phyloP scores from a whole-genome alignment of 2,113 vertebrate genomes.

The Psittacus erithacus region DNA sequence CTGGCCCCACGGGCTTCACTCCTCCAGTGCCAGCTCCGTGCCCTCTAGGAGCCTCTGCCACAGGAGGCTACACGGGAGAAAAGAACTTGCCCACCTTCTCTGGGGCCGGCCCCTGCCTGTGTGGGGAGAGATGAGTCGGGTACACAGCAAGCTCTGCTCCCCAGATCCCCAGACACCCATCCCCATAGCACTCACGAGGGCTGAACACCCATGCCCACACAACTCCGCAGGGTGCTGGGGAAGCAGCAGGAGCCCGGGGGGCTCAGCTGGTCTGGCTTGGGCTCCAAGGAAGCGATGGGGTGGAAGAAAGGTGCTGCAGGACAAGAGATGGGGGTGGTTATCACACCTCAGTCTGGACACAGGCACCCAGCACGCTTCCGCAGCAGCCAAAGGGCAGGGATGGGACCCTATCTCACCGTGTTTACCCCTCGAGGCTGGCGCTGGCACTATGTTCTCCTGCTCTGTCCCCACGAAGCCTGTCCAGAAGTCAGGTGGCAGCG shows the following conservation, averaged over 20 bases:
- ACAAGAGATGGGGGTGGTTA: neutral
- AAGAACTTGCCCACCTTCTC: constrained; percentile 51
- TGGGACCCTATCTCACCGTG: neutral
- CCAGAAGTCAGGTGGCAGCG: constrained; percentile 80
- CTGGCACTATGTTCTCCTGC: constrained; percentile 12
- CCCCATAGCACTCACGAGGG: constrained; percentile 66
- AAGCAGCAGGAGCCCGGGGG: constrained; percentile 46
- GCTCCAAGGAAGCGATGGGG: constrained; percentile 74
- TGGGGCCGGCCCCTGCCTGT: neutral
- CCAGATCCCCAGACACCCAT: neutral
- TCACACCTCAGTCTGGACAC: accelerated
- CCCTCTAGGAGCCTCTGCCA: neutral
- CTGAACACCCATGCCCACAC: neutral
- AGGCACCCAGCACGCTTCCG: neutral
- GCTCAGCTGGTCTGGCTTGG: constrained; percentile 44
- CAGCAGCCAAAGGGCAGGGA: neutral
- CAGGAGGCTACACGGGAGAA: neutral
- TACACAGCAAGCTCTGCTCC: accelerated
- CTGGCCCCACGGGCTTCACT: accelerated
- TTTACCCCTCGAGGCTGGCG: accelerated
- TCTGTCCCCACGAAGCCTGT: constrained; percentile 37
- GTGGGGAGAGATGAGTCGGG: constrained; percentile 25
- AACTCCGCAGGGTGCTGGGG: constrained; percentile 59
- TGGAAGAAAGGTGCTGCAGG: constrained; percentile 64
- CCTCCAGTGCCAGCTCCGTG: neutral